phyloP scores from a whole-genome alignment of 1,140 invertebrate species.

The Druon quercuslanigerum region DNA sequence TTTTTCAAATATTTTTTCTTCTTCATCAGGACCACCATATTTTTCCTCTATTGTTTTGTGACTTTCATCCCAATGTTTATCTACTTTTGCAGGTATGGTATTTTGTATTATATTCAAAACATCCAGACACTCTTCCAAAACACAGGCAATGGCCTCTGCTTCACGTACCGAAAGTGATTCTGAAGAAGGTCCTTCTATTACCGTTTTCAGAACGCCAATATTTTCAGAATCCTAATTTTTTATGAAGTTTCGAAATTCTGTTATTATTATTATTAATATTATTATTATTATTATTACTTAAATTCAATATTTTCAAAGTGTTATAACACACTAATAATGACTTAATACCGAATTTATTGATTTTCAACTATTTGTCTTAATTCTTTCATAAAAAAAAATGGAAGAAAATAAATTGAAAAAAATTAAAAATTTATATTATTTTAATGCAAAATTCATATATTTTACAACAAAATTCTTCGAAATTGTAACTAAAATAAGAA shows the following conservation, averaged over 20 bases:
- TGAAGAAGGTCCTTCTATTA: conserved; percentile 38
- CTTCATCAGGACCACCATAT: conserved; percentile 49
- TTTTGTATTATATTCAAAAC: conserved; percentile 51
- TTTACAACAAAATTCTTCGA: too few species aligned
- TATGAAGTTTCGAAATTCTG: not conserved
- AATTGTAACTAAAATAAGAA: too few species aligned
- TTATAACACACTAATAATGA: too few species aligned
- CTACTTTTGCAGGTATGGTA: conserved; percentile 43
- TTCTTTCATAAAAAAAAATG: too few species aligned
- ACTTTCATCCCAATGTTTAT: conserved; percentile 32
- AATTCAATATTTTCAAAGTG: not conserved
- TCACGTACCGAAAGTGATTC: conserved; percentile 48
- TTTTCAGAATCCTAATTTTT: conserved; percentile 42
- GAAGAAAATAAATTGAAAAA: too few species aligned
- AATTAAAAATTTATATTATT: too few species aligned
- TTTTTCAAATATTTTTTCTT: conserved; percentile 45
- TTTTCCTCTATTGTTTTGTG: conserved; percentile 51
- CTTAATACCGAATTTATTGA: too few species aligned
- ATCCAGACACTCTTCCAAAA: conserved; percentile 52
- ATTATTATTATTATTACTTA: too few species aligned
- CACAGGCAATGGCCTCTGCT: conserved; percentile 35
- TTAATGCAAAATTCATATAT: too few species aligned
- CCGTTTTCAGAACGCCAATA: conserved; percentile 47
- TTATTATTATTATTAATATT: too few species aligned
- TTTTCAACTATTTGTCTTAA: too few species aligned